Percentiles rank a stretch among this genome's conserved stretches.
These are phyloP conservation scores for Acrocera orbiculus DNA, from an alignment of 2,888 invertebrate species.

Conservation along the genomic window DNA sequence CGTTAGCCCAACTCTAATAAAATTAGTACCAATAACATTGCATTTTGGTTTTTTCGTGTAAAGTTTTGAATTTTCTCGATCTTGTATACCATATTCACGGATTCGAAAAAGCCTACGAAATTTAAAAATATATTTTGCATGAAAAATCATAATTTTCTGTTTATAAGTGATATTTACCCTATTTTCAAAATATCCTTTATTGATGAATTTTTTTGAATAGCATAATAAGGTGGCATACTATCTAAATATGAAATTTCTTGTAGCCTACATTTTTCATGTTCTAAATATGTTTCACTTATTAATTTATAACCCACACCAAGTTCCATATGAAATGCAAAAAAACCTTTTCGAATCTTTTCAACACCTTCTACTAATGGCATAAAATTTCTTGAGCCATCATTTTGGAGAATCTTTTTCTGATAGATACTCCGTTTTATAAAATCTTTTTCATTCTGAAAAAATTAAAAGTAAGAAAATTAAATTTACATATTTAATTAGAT, in stretches of 20 bases:
- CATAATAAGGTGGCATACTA: constrained; percentile 45
- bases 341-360: constrained; percentile 36
- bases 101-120: too few species aligned
- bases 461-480: neutral
- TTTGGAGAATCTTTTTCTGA: constrained; percentile 43
- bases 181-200: constrained; percentile 45
- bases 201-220: constrained; percentile 42
- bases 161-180: constrained; percentile 34
- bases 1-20: constrained; percentile 42
- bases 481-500: too few species aligned
- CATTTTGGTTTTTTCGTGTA: constrained; percentile 45
- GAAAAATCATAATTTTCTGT: too few species aligned
- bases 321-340: constrained; percentile 53
- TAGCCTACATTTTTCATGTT: constrained; percentile 52
- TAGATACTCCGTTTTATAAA: constrained; percentile 43
- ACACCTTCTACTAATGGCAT: constrained; percentile 45
- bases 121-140: too few species aligned
- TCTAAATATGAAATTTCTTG: constrained; percentile 46
- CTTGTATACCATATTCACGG: constrained; percentile 41
- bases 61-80: constrained; percentile 35
- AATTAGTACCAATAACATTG: constrained; percentile 29
- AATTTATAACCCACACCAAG: constrained; percentile 46
- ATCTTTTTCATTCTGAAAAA: constrained; percentile 42
- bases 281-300: constrained; percentile 45
- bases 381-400: constrained; percentile 38